These are phyloP conservation scores for Odobenus rosmarus DNA, from an alignment of 2,113 vertebrate genomes.

Conservation along the genomic window DNA sequence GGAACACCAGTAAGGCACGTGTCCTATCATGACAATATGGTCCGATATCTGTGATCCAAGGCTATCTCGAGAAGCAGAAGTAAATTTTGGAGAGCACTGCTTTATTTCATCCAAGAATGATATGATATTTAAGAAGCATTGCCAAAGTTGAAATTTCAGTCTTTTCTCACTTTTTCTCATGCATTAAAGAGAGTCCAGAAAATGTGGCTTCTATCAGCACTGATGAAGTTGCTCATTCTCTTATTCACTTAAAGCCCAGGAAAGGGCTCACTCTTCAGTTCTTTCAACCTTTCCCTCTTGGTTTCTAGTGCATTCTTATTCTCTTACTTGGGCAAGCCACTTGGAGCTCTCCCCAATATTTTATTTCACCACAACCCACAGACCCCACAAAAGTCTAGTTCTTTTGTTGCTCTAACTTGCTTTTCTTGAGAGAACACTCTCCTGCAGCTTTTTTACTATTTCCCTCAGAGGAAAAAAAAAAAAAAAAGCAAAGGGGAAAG, in stretches of 20 bases:
- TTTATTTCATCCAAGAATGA: background rate
- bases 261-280: background rate
- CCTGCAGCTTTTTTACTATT: background rate
- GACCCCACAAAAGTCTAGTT: background rate
- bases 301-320: background rate
- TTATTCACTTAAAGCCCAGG: background rate
- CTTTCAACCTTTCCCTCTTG: background rate
- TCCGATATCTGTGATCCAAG: background rate
- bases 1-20: background rate
- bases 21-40: background rate
- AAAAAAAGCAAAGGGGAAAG: background rate
- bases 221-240: background rate
- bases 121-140: background rate
- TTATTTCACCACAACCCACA: background rate
- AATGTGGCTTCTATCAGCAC: background rate
- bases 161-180: background rate
- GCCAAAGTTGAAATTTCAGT: background rate
- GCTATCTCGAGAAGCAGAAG: background rate
- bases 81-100: background rate
- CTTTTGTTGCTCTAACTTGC: background rate
- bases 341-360: background rate
- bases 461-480: background rate
- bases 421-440: background rate
- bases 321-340: background rate
- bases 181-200: background rate